These are phyloP conservation scores for Lepidotrigona ventralis DNA, from an alignment of 1,140 invertebrate species.

Conservation along the genomic window DNA sequence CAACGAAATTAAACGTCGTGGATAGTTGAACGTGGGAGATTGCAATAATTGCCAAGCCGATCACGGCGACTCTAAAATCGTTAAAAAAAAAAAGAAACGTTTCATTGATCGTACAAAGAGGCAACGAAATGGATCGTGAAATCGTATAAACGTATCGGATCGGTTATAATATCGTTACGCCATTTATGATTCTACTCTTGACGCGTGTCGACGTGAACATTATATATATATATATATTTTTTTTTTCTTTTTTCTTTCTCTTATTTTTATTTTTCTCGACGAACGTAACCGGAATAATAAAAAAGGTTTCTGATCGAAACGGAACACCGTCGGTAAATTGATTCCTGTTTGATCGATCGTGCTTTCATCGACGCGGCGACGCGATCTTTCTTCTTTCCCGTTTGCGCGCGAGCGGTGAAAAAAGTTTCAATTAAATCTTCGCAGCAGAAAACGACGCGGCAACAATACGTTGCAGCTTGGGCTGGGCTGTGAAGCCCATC, in stretches of 20 bases:
- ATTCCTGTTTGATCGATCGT: slow-evolving; percentile 28
- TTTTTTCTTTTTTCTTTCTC: no score
- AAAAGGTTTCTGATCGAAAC: neutral
- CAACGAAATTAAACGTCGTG: neutral
- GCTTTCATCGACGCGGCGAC: neutral
- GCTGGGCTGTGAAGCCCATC: no score
- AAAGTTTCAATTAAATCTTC: slow-evolving; percentile 9
- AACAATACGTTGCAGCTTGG: neutral
- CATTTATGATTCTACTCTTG: neutral
- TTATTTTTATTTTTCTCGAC: neutral
- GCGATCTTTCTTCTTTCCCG: neutral
- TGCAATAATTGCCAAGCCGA: neutral
- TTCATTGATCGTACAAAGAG: neutral
- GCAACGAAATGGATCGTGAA: neutral
- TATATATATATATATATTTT: neutral
- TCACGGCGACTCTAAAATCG: neutral
- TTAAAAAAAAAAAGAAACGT: neutral
- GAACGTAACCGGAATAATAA: neutral
- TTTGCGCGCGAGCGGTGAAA: neutral
- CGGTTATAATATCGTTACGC: neutral
- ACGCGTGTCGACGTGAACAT: no score
- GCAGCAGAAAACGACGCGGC: neutral
- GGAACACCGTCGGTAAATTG: neutral
- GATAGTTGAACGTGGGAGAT: neutral
- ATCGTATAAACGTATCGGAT: neutral